Evolutionary conservation across 1,140 invertebrate species (phyloP), one percentile per base, ranked within the genome.

Genomic region (Dendroctonus ponderosae): DNA sequence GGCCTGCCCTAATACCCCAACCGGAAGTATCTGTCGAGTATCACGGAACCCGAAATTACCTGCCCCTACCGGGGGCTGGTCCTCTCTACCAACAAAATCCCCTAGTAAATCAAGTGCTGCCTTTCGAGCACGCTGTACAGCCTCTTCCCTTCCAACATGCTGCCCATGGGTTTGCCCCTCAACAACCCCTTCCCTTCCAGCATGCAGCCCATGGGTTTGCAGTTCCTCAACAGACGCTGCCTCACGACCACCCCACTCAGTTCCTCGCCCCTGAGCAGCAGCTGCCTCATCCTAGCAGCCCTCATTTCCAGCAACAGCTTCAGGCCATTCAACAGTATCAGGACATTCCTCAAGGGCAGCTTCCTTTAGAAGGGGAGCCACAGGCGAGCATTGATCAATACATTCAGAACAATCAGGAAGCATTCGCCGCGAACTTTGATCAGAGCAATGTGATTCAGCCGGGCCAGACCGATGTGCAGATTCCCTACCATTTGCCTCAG

Each of bases 401-500:
- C 15, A 37, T 51, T 51, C 26, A 26, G 3, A 26, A 26, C 26
- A 26, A 26, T 26, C 26, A 26, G 26, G 26, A 26, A 26, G 14
- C 40, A 43, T 12, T 37, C 37, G 14, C 42, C 12, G 14, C 26
- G 4, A 44, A 60, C 46, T 49, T 43, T 26, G 53, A 63, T 3
- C 67, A 68, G 46, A 53, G 39, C 14, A 53, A 60, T 8, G 61
- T 60, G 0, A 75, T 75, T 42, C 74, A 75, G 53, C 74, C 74
- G 12, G 74, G 74, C 7, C 70, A 71, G 11, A 71, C 70, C 15
- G 74, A 75, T 59, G 2, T 75, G 5, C 74, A 75, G 67, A 68
- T 73, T 57, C 74, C 74, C 49, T 60, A 71, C 26, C 72, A 75
- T 69, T 67, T 74, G 26, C 74, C 74, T 41, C 66, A 74, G 9